Base-by-base conservation (phyloP, 2,888 invertebrate genomes). In the Diplazon laetatorius region DNA sequence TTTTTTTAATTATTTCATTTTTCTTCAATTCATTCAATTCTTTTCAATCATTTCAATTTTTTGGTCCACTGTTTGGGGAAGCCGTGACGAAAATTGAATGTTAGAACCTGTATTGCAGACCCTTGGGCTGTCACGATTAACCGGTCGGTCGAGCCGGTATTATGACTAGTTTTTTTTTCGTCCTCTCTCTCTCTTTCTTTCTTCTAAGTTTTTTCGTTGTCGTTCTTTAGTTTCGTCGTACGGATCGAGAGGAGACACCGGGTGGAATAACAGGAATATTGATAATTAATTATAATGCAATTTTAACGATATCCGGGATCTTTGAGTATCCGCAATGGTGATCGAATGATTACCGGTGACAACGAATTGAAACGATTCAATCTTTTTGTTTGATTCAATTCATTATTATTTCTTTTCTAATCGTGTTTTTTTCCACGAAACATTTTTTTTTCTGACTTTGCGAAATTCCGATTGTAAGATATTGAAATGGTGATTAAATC, bases 241-340 rank as follows among this genome's bases (percentile, higher is more conserved):
- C 8, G 59, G 20, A 30, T 55, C 35, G 22, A 60, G 14, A 37
- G 42, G 35, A 35, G 30, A 42, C 16, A 42, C 22, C 25, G 55
- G 9, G 57, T 59, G 57, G 6, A 25, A 10, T 18, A n/a, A n/a
- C n/a, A 14, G 46, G 22, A 69, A 69, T 69, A 46, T 57, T n/a
- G n/a, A n/a, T 37, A 69, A 69, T 35, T 57, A 69, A 46, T 57
- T 59, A 30, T 59, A 69, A 69, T 48, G 46, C 57, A 25, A 18
- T 12, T 48, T 4, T 69, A 69, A 48, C 42, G 55, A 68, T 46
- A n/a, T 25, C 18, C 14, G 12, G 4, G 16, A 12, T 65, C 50
- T 20, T n/a, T n/a, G 39, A 37, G 65, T 37, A 22, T 55, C 55
- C 8, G 16, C 22, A 25, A 44, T 55, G 25, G 8, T 52, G n/a